These are phyloP conservation scores for Mastacembelus armatus DNA, from an alignment of 2,797 vertebrate species.

Conservation along the genomic window DNA sequence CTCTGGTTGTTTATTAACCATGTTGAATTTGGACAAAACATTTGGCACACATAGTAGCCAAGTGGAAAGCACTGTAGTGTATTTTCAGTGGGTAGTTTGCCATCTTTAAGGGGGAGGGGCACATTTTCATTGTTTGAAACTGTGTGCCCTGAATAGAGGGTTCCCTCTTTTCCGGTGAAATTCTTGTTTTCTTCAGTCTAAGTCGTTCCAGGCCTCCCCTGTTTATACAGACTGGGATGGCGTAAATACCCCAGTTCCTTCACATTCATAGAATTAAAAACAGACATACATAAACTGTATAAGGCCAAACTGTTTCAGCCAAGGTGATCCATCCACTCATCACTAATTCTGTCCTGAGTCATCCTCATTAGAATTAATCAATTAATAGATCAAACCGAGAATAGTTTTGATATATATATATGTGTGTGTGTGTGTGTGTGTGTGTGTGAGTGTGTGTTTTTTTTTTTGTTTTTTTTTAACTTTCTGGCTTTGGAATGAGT, in stretches of 20 bases:
- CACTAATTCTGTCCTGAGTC: conserved; percentile 22
- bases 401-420: too few species aligned
- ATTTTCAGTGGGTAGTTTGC: neutral
- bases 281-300: conserved; percentile 24
- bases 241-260: conserved; percentile 20
- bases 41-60: neutral
- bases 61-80: neutral
- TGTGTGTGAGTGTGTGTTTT: too few species aligned
- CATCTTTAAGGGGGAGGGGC: neutral
- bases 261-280: conserved; percentile 9
- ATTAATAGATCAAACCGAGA: neutral
- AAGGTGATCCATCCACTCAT: neutral
- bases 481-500: too few species aligned
- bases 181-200: conserved; percentile 9
- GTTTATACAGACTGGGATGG: conserved; percentile 28
- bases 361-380: conserved; percentile 35
- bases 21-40: conserved; percentile 24
- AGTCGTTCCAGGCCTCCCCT: conserved; percentile 3
- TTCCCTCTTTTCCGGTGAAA: conserved; percentile 12
- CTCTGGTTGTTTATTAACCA: conserved; percentile 52
- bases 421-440: too few species aligned
- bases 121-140: conserved; percentile 2
- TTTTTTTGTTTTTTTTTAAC: too few species aligned
- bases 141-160: neutral
- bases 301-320: conserved; percentile 1